Evolutionary conservation across 2,888 invertebrate species (phyloP), one percentile per base, ranked within the genome.

Genomic region (Polyommatus icarus): DNA sequence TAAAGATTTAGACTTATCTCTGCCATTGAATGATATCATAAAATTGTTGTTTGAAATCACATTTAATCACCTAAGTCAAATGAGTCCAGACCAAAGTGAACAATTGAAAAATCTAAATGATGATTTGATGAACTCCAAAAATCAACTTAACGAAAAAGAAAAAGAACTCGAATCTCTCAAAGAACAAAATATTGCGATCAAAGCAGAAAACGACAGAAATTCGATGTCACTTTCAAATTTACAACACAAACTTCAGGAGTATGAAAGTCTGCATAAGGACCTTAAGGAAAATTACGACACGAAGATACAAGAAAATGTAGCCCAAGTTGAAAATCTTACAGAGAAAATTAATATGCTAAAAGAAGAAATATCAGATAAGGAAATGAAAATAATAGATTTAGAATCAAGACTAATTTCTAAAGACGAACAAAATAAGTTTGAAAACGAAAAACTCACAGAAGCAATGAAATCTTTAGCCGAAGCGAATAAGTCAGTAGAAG

Each of bases 271-370:
- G 59, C 77, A 87, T 72, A 83, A 87, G 75, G 85, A 89, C 76
- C 82, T 92, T 15, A 86, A 82, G 54, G 81, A 82, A 80, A 81
- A 83, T 32, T 87, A 89, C 80, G 82, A 87, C 40, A 85, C 78
- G 61, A 87, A 87, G 83, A 71, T 83, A 1, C 81, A 88, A 79
- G 90, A 91, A 83, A 89, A 88, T 80, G 80, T 82, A 40, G 77
- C 80, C 12, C 87, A 85, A 18, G 84, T 89, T 78, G 82, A 83
- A 73, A 85, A 85, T 57, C 81, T 91, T 57, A 83, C 84, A 10
- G 83, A 87, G 79, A 89, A 92, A 84, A 79, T 90, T 0, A 82
- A 79, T 46, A 76, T 83, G n/a, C 81, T 91, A 24, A 89, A 88
- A 82, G 80, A 82, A 72, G 80, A 78, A 3, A 78, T 90, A 12